A percentile compares a stretch with the other conserved stretches of the same genome.
These are phyloP conservation scores for Pollenia angustigena DNA, from an alignment of 2,888 invertebrate genomes.

Conservation along the genomic window DNA sequence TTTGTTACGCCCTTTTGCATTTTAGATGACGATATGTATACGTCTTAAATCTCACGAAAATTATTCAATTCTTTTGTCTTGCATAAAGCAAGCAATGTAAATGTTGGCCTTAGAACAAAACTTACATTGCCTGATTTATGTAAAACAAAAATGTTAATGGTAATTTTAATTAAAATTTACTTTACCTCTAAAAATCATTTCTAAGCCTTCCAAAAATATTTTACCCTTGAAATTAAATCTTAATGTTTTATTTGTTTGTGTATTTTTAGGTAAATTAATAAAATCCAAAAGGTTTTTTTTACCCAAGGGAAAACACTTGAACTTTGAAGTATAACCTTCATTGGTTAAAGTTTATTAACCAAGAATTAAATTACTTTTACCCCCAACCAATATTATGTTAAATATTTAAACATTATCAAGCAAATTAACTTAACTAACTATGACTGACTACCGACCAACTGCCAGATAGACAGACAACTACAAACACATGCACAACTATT, in stretches of 20 bases:
- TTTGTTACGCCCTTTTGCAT: too few species aligned
- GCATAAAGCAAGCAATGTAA: too few species aligned
- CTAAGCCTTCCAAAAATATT: neutral
- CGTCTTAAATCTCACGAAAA: too few species aligned
- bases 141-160: too few species aligned
- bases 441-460: conserved; percentile 37
- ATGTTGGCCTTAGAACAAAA: too few species aligned
- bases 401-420: conserved; percentile 45
- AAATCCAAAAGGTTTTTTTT: conserved; percentile 1
- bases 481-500: neutral
- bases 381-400: conserved; percentile 48
- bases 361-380: conserved; percentile 29
- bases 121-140: too few species aligned
- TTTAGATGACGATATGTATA: too few species aligned
- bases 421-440: conserved; percentile 51
- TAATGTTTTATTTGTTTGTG: conserved; percentile 16
- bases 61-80: too few species aligned
- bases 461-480: neutral
- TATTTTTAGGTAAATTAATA: conserved; percentile 3
- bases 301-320: conserved; percentile 60
- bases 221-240: conserved; percentile 28
- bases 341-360: neutral
- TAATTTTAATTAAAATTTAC: neutral
- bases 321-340: conserved; percentile 58
- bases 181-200: neutral